These are phyloP conservation scores for Amblyteles armatorius DNA, from an alignment of 2,888 invertebrate genomes.

Conservation along the genomic window DNA sequence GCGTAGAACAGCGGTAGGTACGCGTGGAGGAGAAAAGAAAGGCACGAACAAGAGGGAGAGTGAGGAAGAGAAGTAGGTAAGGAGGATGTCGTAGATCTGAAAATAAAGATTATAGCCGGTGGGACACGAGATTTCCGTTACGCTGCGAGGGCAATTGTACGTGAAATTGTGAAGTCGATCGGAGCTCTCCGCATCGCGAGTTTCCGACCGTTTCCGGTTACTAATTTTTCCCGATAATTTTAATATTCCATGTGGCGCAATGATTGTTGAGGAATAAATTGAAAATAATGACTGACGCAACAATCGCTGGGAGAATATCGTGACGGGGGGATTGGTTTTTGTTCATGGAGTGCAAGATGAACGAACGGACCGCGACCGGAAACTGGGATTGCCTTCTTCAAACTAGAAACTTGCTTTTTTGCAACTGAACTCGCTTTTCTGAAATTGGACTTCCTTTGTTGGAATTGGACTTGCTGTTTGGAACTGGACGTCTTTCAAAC, in stretches of 20 bases:
- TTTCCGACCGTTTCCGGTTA: slow-evolving; percentile 16
- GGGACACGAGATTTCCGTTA: slow-evolving; percentile 64
- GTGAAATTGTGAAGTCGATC: slow-evolving; percentile 50
- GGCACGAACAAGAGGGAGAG: slow-evolving; percentile 38
- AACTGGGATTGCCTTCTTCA: too few relatives aligned
- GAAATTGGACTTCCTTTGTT: too few relatives aligned
- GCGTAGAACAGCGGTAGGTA: not conserved
- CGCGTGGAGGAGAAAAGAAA: slow-evolving; percentile 43
- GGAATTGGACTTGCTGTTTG: too few relatives aligned
- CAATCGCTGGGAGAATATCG: not conserved
- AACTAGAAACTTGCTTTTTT: too few relatives aligned
- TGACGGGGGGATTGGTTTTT: not conserved
- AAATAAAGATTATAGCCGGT: slow-evolving; percentile 38
- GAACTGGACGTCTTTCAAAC: too few relatives aligned
- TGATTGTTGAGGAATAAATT: not conserved
- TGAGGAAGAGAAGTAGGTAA: slow-evolving; percentile 27
- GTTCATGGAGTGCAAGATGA: not conserved
- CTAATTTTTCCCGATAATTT: slow-evolving; percentile 41
- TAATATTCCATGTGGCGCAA: not conserved
- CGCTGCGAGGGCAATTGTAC: slow-evolving; percentile 31
- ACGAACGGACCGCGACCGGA: not conserved
- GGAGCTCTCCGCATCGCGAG: slow-evolving; percentile 25
- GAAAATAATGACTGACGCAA: not conserved
- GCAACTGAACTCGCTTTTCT: too few relatives aligned
- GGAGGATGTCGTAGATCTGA: slow-evolving; percentile 26